phyloP scores from a whole-genome alignment of 2,888 invertebrate species.

The Brenthis hecate region DNA sequence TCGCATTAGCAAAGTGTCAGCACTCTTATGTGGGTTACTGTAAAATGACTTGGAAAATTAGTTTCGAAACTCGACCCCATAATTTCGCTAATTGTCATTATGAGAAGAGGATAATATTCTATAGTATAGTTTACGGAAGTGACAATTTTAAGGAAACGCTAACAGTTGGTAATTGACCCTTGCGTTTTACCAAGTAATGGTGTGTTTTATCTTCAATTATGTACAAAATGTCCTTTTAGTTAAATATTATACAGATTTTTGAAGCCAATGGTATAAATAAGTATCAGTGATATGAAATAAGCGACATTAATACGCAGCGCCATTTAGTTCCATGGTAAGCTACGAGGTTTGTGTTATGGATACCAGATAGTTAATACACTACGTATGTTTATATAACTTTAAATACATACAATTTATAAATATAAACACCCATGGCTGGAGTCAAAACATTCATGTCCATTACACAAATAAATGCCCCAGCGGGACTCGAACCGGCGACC shows the following conservation, averaged over 20 bases:
- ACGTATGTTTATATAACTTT: no score
- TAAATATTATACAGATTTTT: neutral
- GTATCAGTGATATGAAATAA: no score
- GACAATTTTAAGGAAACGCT: constrained; percentile 7
- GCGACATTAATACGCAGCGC: no score
- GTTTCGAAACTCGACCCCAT: constrained; percentile 26
- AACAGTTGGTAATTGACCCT: neutral
- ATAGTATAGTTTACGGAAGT: constrained; percentile 3
- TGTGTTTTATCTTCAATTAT: neutral
- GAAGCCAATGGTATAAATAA: neutral
- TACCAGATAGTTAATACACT: no score
- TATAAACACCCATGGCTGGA: no score
- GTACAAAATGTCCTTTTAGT: neutral
- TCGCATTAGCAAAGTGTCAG: constrained; percentile 46
- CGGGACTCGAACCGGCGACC: no score
- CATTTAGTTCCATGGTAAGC: no score
- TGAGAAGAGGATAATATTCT: constrained; percentile 13
- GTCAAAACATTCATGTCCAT: no score
- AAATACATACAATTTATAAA: no score
- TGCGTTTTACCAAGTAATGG: constrained; percentile 3
- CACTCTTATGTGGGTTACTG: constrained; percentile 36
- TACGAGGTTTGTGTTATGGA: no score
- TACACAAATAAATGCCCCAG: no score
- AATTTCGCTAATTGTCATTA: constrained; percentile 30
- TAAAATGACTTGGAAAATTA: constrained; percentile 37